Conservation (phyloP, 2,113 vertebrate genomes). For the Puffinus mauretanicus region DNA sequence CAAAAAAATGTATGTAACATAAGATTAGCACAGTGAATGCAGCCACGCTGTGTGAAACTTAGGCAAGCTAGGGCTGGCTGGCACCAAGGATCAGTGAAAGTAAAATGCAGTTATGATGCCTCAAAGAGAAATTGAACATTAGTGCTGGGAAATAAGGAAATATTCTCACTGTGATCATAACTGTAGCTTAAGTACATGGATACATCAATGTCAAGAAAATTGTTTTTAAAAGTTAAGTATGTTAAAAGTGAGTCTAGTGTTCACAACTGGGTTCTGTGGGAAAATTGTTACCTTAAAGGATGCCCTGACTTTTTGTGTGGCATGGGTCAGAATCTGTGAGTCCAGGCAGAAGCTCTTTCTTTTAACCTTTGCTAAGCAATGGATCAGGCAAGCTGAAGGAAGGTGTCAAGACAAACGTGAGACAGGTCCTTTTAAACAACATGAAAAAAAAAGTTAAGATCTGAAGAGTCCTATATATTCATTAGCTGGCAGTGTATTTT, state of each 20-base stretch:
- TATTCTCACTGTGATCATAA: background rate
- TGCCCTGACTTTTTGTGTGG: background rate
- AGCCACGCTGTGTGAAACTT: conserved; percentile 47
- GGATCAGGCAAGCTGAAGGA: background rate
- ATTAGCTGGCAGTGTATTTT: background rate
- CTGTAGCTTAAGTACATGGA: conserved; percentile 13
- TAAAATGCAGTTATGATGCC: background rate
- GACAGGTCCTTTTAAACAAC: background rate
- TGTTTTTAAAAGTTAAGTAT: conserved; percentile 14
- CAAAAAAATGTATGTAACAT: conserved; percentile 49
- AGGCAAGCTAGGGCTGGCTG: conserved; percentile 24
- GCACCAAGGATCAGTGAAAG: conserved; percentile 25
- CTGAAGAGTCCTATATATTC: background rate
- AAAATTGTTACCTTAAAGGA: conserved; percentile 4
- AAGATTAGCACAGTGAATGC: conserved; percentile 45
- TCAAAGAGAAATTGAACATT: conserved; percentile 38
- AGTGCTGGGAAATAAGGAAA: conserved; percentile 6
- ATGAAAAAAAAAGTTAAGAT: background rate
- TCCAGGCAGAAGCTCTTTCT: background rate
- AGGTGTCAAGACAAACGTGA: rapidly evolving
- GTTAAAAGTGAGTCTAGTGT: background rate
- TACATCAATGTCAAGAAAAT: conserved; percentile 25
- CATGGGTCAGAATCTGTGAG: background rate
- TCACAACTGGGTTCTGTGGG: background rate
- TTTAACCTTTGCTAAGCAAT: background rate